These are phyloP conservation scores for Anniella stebbinsi DNA, from an alignment of 2,797 vertebrate genomes.

Conservation along the genomic window DNA sequence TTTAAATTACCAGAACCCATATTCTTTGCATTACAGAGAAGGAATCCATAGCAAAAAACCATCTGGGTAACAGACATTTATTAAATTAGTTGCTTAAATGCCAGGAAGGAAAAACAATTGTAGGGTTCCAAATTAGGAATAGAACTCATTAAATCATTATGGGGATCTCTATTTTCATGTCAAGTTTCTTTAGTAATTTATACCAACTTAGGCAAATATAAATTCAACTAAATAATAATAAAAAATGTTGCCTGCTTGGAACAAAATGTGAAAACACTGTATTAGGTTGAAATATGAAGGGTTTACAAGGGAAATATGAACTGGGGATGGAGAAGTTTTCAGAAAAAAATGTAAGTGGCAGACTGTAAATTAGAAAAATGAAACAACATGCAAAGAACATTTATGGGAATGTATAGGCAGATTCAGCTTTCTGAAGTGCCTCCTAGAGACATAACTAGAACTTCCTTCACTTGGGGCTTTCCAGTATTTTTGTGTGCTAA, in stretches of 20 bases:
- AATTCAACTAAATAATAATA: neutral
- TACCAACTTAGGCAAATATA: neutral
- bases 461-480: no score
- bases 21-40: neutral
- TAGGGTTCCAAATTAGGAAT: neutral
- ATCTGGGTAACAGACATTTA: neutral
- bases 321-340: neutral
- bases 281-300: neutral
- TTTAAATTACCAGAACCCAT: conserved; percentile 11
- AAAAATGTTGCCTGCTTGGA: neutral
- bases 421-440: no score
- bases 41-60: neutral
- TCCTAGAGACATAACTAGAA: no score
- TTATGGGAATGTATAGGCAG: neutral
- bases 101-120: neutral
- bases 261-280: neutral
- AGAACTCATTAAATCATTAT: neutral
- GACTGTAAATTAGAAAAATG: neutral
- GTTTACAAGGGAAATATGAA: neutral
- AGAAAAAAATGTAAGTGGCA: neutral
- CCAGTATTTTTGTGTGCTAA: no score
- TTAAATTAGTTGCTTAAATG: conserved; percentile 10
- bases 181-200: neutral
- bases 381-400: neutral
- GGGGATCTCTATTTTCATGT: neutral